Evolutionary conservation across 2,113 vertebrate genomes (phyloP).

Genomic region (Psittacara wagleri): DNA sequence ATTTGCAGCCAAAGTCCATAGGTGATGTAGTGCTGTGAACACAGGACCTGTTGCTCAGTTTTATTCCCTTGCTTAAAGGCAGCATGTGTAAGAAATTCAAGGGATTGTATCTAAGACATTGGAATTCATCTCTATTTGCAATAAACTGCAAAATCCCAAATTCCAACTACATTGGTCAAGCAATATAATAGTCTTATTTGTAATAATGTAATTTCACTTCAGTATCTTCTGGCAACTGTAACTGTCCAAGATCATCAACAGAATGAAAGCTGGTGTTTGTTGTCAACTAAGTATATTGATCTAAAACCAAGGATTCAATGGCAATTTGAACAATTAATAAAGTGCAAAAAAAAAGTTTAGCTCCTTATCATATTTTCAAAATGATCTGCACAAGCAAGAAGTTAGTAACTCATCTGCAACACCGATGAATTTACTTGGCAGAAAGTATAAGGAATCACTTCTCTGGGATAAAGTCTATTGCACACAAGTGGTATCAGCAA

Average conservation of each 20-base stretch:
- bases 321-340: neutral
- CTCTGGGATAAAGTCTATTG: neutral
- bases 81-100: neutral
- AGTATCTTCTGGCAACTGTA: neutral
- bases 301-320: neutral
- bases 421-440: neutral
- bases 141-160: neutral
- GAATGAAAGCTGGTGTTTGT: neutral
- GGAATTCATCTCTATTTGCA: neutral
- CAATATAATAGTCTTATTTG: neutral
- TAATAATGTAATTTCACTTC: neutral
- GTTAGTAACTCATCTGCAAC: neutral
- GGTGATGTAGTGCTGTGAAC: neutral
- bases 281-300: neutral
- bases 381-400: neutral
- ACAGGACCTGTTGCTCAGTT: neutral
- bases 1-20: neutral
- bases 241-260: neutral
- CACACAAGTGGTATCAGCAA: neutral
- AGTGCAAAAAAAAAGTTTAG: neutral
- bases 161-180: neutral
- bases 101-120: neutral
- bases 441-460: neutral
- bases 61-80: neutral
- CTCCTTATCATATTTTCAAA: neutral